Evolutionary conservation across 1,140 invertebrate genomes (phyloP).

Genomic region (Drosophila murphyi): DNA sequence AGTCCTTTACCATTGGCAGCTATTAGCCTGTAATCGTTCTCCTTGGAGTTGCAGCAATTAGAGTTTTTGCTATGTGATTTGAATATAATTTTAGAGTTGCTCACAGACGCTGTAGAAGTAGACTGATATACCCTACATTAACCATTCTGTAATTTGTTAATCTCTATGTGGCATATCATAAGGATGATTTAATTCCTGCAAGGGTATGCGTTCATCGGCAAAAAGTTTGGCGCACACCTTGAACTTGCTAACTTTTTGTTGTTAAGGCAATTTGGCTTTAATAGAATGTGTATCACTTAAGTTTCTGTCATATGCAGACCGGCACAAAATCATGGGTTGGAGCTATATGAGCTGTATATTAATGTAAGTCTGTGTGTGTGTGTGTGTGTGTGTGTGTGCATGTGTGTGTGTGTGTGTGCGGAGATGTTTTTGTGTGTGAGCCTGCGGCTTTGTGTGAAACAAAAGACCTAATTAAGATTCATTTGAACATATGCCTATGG

Average conservation of each 20-base stretch:
- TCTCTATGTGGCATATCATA: background rate
- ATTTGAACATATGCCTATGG: conserved; percentile 43
- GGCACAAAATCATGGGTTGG: background rate
- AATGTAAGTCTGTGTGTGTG: background rate
- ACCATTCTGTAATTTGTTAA: conserved; percentile 2
- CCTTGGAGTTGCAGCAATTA: too few species aligned
- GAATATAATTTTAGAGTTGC: too few species aligned
- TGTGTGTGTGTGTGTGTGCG: background rate
- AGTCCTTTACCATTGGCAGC: background rate
- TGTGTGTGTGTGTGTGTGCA: background rate
- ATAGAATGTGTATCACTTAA: conserved; percentile 25
- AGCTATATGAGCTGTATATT: background rate
- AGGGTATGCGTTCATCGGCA: background rate
- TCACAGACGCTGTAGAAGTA: background rate
- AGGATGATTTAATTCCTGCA: background rate
- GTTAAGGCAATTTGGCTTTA: conserved; percentile 18
- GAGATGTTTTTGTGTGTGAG: conserved; percentile 18
- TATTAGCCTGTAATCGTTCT: background rate
- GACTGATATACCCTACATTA: background rate
- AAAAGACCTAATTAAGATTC: conserved; percentile 56
- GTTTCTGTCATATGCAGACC: conserved; percentile 3
- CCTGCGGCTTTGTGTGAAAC: conserved; percentile 48
- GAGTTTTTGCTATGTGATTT: background rate
- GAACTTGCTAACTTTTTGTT: background rate
- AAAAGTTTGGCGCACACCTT: conserved; percentile 2